Conservation (phyloP, 2,113 vertebrate species). For the Oncorhynchus kisutch region DNA sequence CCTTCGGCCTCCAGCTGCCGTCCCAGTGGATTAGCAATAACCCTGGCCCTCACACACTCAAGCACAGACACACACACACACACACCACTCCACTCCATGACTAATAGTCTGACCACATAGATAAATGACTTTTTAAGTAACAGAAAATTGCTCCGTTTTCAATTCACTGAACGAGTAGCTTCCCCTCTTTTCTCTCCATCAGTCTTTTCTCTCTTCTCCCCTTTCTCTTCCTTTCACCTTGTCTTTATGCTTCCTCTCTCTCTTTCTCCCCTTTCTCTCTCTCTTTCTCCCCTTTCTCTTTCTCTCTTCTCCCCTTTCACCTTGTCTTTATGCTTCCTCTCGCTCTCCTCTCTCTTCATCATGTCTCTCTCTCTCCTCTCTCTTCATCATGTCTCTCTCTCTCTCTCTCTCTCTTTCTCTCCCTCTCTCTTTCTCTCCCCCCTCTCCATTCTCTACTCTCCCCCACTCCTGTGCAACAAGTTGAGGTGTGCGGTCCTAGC, state of each 20-base stretch:
- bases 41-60: slow-evolving; percentile 44
- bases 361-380: slow-evolving; percentile 11
- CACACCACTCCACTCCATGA: slow-evolving; percentile 67
- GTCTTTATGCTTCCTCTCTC: slow-evolving; percentile 20
- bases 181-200: slow-evolving; percentile 35
- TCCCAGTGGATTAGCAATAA: slow-evolving; percentile 49
- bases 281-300: too few relatives aligned
- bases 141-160: slow-evolving; percentile 72
- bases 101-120: slow-evolving; percentile 76
- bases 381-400: too few relatives aligned
- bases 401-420: too few relatives aligned
- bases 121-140: slow-evolving; percentile 77
- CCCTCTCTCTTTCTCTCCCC: too few relatives aligned
- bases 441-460: too few relatives aligned
- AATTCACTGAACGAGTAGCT: slow-evolving; percentile 65
- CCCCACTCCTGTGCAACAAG: slow-evolving; percentile 66
- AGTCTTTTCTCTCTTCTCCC: neutral
- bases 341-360: neutral
- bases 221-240: slow-evolving; percentile 16
- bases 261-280: neutral
- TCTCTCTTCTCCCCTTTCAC: too few relatives aligned
- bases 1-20: slow-evolving; percentile 18
- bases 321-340: neutral
- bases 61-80: slow-evolving; percentile 20
- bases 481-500: slow-evolving; percentile 35